Percentiles rank a stretch among this genome's conserved stretches.
Conservation (phyloP, 2,888 invertebrate genomes). For the Dascillus cervinus region DNA sequence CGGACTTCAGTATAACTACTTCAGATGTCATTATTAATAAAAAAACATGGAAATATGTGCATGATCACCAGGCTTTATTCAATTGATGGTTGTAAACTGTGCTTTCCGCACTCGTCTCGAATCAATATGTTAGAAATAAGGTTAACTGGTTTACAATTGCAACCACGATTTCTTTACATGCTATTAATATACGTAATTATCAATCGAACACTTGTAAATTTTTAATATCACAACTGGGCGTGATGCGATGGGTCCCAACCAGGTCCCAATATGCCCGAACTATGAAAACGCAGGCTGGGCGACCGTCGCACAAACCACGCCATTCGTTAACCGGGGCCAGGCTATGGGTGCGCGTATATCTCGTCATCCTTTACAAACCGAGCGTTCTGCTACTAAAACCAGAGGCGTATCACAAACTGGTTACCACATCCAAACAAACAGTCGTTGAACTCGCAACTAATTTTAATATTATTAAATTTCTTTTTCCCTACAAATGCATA, state of each 20-base stretch:
- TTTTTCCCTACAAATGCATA: too few species aligned
- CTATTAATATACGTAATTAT: background rate
- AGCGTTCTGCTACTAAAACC: too few species aligned
- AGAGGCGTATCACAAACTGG: too few species aligned
- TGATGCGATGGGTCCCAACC: constrained; percentile 14
- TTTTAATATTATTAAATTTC: too few species aligned
- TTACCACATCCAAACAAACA: too few species aligned
- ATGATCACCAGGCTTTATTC: constrained; percentile 21
- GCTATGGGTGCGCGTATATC: constrained; percentile 2
- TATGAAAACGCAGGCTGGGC: constrained; percentile 37
- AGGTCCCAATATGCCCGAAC: constrained; percentile 10
- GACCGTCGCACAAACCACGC: constrained; percentile 41
- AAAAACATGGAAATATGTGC: constrained; percentile 16
- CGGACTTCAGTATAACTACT: constrained; percentile 29
- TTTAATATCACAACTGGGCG: constrained; percentile 21
- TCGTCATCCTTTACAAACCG: too few species aligned
- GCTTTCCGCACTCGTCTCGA: constrained; percentile 7
- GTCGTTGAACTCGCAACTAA: too few species aligned
- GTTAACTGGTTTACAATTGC: too few species aligned
- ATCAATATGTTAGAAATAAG: background rate
- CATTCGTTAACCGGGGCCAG: constrained; percentile 30
- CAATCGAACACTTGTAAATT: background rate
- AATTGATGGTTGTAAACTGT: constrained; percentile 18
- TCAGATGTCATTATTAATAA: constrained; percentile 27
- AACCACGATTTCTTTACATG: background rate